A percentile compares a stretch with the other conserved stretches of the same genome.
phyloP scores from a whole-genome alignment of 2,888 invertebrate genomes.

The Andrena praecox region DNA sequence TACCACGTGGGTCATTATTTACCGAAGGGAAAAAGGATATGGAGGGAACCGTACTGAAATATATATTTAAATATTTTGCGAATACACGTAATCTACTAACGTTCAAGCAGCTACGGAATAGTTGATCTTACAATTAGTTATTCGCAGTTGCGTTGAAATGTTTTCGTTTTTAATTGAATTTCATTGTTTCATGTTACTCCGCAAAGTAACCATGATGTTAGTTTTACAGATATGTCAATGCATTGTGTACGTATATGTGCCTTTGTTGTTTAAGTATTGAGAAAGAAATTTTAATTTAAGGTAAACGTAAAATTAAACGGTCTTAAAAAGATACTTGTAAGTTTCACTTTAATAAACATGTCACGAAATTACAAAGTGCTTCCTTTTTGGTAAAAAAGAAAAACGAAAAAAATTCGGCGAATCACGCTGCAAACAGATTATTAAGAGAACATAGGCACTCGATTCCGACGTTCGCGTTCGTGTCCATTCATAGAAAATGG shows the following conservation, averaged over 20 bases:
- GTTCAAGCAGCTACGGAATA: constrained; percentile 42
- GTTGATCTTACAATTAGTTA: constrained; percentile 26
- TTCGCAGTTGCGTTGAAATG: constrained; percentile 31
- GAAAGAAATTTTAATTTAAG: constrained; percentile 55
- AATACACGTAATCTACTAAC: constrained; percentile 25
- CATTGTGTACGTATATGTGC: constrained; percentile 59
- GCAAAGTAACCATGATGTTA: constrained; percentile 40
- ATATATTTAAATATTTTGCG: constrained; percentile 47
- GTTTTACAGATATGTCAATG: constrained; percentile 50
- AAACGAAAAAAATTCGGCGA: constrained; percentile 32
- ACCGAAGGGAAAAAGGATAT: constrained; percentile 10
- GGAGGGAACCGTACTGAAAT: constrained; percentile 6
- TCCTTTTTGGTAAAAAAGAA: constrained; percentile 49
- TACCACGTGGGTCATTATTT: constrained; percentile 43
- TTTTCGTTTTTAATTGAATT: constrained; percentile 49
- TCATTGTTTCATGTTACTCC: constrained; percentile 48
- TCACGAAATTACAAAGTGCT: constrained; percentile 56
- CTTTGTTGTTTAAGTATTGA: constrained; percentile 66
- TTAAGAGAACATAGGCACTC: constrained; percentile 14
- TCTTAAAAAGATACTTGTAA: constrained; percentile 53
- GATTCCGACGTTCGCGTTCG: constrained; percentile 26
- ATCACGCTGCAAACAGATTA: constrained; percentile 18
- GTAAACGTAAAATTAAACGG: constrained; percentile 53
- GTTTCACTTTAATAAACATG: constrained; percentile 58
- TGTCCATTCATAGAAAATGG: constrained; percentile 11